Percentiles rank a stretch among this genome's conserved stretches.
phyloP scores from a whole-genome alignment of 2,797 vertebrate species.

The Gadopsis bispinosus region DNA sequence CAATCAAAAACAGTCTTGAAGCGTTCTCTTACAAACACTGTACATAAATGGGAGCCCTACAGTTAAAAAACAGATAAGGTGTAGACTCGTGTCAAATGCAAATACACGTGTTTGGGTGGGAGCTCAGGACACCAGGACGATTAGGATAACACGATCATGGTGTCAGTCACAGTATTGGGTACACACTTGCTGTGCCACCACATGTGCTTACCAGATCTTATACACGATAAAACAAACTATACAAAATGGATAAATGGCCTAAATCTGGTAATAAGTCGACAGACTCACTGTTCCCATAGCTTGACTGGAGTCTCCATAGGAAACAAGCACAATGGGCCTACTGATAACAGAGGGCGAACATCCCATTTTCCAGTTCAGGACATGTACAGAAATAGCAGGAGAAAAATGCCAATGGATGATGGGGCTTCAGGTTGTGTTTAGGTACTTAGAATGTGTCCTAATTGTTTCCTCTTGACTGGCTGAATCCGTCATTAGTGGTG shows the following conservation, averaged over 20 bases:
- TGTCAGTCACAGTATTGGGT: constrained; percentile 22
- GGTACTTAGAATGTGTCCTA: constrained; percentile 62
- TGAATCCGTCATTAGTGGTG: neutral
- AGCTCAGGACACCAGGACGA: constrained; percentile 5
- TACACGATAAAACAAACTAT: constrained; percentile 24
- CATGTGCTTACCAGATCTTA: neutral
- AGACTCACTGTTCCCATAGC: constrained; percentile 18
- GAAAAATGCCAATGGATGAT: neutral
- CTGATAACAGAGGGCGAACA: neutral
- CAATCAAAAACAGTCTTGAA: constrained; percentile 23
- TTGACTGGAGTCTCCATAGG: constrained; percentile 76
- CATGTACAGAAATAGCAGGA: neutral
- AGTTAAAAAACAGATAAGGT: constrained; percentile 18
- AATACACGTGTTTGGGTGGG: constrained; percentile 18
- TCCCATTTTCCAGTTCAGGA: constrained; percentile 25
- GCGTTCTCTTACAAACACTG: constrained; percentile 42
- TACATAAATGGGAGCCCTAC: constrained; percentile 24
- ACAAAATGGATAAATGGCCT: constrained; percentile 7
- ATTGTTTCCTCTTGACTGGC: constrained; percentile 50
- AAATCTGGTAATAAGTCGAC: constrained; percentile 3
- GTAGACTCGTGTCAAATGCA: constrained; percentile 22
- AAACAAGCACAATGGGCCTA: constrained; percentile 67
- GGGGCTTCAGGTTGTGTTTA: constrained; percentile 7
- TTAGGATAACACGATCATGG: constrained; percentile 20
- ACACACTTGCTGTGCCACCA: constrained; percentile 14